These are phyloP conservation scores for Trissolcus basalis DNA, from an alignment of 1,140 invertebrate species.

Conservation along the genomic window DNA sequence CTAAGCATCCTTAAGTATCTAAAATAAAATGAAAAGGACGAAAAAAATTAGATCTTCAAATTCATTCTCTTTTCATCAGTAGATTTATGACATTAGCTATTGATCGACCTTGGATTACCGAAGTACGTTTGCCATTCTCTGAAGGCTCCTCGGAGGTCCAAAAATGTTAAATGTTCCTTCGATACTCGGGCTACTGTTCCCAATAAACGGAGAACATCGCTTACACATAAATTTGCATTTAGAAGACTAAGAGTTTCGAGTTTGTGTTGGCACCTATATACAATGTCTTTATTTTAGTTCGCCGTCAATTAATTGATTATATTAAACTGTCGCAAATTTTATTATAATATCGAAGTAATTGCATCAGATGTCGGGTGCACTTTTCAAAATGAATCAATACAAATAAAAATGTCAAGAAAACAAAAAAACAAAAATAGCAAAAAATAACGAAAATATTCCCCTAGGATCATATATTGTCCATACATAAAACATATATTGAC, in stretches of 20 bases:
- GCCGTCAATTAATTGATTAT: no score
- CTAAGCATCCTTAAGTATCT: conserved; percentile 69
- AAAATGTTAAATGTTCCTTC: conserved; percentile 57
- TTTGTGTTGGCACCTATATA: conserved; percentile 66
- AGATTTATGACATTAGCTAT: not conserved
- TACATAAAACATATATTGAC: no score
- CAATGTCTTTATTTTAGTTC: not conserved
- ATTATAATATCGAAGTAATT: no score
- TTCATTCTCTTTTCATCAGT: no score
- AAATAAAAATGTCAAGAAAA: no score
- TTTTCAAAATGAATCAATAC: no score
- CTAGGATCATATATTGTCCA: no score
- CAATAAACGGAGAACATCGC: conserved; percentile 68
- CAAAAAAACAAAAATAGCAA: no score
- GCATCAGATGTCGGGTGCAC: no score
- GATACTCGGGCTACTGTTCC: conserved; percentile 62
- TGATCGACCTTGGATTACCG: conserved; percentile 66
- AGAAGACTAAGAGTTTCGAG: conserved; percentile 68
- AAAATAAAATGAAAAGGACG: conserved; percentile 5
- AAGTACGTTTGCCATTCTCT: conserved; percentile 71
- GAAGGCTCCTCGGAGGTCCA: conserved; percentile 72
- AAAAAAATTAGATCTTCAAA: no score
- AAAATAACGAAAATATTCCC: no score
- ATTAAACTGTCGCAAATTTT: no score
- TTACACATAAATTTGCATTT: conserved; percentile 70